Conservation (phyloP, 2,888 invertebrate species). For the Strigamia crassipes region DNA sequence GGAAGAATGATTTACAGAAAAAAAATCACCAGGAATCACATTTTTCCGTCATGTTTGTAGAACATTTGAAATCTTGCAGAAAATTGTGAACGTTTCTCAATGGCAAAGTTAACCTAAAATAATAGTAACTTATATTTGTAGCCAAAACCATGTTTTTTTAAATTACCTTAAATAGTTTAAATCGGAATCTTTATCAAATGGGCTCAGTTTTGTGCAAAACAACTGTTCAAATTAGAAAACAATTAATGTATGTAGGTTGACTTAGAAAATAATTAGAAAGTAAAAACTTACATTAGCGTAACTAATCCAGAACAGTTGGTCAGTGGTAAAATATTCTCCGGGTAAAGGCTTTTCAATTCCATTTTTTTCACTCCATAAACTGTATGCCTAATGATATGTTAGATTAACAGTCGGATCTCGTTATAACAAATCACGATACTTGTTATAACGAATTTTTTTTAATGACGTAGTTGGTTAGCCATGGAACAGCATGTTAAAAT, state of each 20-base stretch:
- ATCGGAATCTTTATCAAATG: conserved; percentile 18
- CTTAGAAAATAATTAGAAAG: not conserved
- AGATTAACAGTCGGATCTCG: no score
- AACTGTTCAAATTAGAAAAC: not conserved
- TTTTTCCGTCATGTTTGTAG: not conserved
- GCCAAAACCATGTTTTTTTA: no score
- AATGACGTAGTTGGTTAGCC: no score
- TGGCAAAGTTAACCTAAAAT: not conserved
- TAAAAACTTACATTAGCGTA: not conserved
- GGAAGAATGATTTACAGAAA: not conserved
- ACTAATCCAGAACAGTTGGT: conserved; percentile 14
- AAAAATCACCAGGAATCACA: not conserved
- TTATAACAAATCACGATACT: no score
- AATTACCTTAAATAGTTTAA: conserved; percentile 10
- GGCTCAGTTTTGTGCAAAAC: conserved; percentile 11
- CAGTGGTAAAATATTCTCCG: not conserved
- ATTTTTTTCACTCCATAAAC: not conserved
- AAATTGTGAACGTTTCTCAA: not conserved
- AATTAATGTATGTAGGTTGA: not conserved
- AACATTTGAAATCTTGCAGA: not conserved
- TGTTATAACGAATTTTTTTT: no score
- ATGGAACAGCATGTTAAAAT: no score
- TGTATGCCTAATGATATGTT: not conserved
- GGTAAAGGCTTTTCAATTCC: not conserved
- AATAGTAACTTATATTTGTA: not conserved